A percentile compares a stretch with the other conserved stretches of the same genome.
Conservation (phyloP, 2,113 vertebrate species). For the Anser cygnoides region DNA sequence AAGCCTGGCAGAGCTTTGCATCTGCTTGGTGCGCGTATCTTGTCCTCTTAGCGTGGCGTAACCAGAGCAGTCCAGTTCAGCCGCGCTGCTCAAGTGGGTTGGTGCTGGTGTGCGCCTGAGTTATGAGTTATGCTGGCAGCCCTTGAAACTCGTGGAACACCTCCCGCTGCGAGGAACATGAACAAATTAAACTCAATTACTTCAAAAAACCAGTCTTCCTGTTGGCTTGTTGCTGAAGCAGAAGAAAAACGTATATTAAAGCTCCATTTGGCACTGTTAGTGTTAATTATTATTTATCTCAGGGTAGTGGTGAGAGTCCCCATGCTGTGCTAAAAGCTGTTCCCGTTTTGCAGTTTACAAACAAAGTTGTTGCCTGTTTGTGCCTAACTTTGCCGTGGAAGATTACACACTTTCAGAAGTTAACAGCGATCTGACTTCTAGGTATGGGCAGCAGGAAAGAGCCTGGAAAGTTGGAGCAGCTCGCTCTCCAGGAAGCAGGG, state of each 20-base stretch:
- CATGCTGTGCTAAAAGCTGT: background rate
- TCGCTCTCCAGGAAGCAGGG: background rate
- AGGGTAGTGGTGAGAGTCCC: background rate
- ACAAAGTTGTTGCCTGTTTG: background rate
- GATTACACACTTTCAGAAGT: background rate
- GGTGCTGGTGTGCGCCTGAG: background rate
- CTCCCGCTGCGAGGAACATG: background rate
- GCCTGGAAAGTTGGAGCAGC: background rate
- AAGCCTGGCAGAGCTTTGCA: background rate
- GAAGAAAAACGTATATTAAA: background rate
- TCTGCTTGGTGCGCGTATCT: background rate
- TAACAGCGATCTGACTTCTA: background rate
- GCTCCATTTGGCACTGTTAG: background rate
- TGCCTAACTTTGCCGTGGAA: background rate
- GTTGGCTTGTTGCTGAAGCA: background rate
- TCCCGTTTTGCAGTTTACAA: background rate
- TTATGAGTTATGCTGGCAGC: background rate
- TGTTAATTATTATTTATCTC: background rate
- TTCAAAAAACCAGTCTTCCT: background rate
- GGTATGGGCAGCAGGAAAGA: background rate
- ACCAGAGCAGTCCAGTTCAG: accelerated
- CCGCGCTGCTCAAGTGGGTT: background rate
- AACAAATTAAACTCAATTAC: background rate
- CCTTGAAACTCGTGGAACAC: background rate
- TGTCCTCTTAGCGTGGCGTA: accelerated